These are phyloP conservation scores for Amblyjoppa fuscipennis DNA, from an alignment of 2,888 invertebrate species.

Conservation along the genomic window DNA sequence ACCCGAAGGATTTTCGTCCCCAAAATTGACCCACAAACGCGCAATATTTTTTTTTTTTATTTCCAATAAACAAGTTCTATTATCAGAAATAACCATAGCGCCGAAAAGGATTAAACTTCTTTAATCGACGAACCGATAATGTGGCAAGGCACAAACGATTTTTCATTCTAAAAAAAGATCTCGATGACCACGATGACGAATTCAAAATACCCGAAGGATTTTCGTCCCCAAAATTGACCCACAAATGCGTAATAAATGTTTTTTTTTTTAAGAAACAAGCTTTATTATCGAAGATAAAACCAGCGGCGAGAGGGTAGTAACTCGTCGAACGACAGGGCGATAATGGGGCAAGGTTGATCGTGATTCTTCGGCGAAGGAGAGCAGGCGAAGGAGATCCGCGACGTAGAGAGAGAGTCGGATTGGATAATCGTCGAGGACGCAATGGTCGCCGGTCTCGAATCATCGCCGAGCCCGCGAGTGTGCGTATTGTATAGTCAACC, in stretches of 20 bases:
- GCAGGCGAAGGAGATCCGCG: conserved; percentile 19
- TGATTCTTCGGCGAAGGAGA: conserved; percentile 45
- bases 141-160: too few relatives aligned
- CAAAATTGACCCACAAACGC: background rate
- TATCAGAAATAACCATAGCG: background rate
- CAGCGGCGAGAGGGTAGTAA: conserved; percentile 5
- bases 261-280: background rate
- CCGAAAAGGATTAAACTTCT: too few relatives aligned
- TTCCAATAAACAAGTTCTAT: too few relatives aligned
- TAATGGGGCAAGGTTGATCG: conserved; percentile 55
- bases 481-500: conserved; percentile 19
- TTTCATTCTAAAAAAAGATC: background rate
- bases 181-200: background rate
- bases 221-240: background rate
- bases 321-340: conserved; percentile 40
- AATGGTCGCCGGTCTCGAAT: conserved; percentile 44
- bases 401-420: conserved; percentile 30
- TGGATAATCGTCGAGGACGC: conserved; percentile 62
- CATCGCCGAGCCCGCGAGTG: conserved; percentile 18
- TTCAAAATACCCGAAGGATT: background rate
- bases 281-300: background rate
- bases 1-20: background rate
- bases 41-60: background rate
- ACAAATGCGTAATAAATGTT: background rate
- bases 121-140: too few relatives aligned